Evolutionary conservation across 1,140 invertebrate species (phyloP).

Genomic region (Bombus picipes): DNA sequence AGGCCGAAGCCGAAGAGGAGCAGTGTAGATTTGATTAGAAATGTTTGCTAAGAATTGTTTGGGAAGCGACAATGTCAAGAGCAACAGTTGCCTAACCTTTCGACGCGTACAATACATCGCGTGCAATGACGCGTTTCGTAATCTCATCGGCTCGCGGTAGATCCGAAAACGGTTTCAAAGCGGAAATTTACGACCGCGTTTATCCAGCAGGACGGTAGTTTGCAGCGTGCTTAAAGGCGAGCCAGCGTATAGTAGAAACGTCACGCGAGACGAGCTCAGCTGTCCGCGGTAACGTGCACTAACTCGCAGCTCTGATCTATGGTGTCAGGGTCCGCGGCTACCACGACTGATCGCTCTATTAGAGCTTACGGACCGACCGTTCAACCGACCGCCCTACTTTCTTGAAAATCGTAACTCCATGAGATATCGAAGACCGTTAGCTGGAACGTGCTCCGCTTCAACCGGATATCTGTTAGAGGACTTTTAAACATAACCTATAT

Average conservation of each 20-base stretch:
- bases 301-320: constrained; percentile 60
- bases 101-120: not conserved
- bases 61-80: not conserved
- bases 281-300: constrained; percentile 56
- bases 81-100: not conserved
- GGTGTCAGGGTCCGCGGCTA: constrained; percentile 54
- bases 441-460: not conserved
- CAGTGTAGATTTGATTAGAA: not conserved
- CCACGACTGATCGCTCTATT: constrained; percentile 61
- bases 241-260: constrained; percentile 44
- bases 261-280: constrained; percentile 58
- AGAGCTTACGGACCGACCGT: constrained; percentile 52
- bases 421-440: not conserved
- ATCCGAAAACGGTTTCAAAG: constrained; percentile 30
- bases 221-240: constrained; percentile 18
- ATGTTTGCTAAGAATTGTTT: not conserved
- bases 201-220: constrained; percentile 29
- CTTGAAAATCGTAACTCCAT: constrained; percentile 16
- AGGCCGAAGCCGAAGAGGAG: too few species aligned
- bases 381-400: constrained; percentile 62
- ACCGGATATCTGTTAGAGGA: not conserved
- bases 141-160: not conserved
- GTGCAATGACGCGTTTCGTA: not conserved
- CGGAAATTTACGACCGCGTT: constrained; percentile 36
- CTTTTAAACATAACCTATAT: not conserved